Conservation (phyloP, 2,888 invertebrate genomes). For the Apotomis turbidana region DNA sequence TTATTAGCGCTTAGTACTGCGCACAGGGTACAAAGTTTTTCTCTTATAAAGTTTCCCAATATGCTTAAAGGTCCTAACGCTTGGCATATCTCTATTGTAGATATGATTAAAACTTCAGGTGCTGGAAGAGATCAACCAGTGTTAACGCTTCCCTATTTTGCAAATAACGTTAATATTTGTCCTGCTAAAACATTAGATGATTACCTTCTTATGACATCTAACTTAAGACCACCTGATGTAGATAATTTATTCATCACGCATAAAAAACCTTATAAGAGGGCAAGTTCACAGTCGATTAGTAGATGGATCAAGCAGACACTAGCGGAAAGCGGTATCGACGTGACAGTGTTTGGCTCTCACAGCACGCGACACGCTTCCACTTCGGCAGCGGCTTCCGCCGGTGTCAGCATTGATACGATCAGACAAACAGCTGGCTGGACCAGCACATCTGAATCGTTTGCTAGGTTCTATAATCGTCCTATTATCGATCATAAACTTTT, state of each 20-base stretch:
- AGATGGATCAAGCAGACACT: slow-evolving; percentile 41
- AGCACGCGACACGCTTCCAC: slow-evolving; percentile 47
- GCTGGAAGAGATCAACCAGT: too few species aligned
- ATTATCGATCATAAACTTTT: slow-evolving; percentile 10
- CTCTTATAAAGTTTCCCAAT: too few species aligned
- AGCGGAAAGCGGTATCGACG: slow-evolving; percentile 20
- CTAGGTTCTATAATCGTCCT: slow-evolving; percentile 14
- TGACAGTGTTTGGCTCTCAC: slow-evolving; percentile 43
- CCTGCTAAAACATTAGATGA: too few species aligned
- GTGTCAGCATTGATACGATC: slow-evolving; percentile 37
- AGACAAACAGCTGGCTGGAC: slow-evolving; percentile 44
- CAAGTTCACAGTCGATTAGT: slow-evolving; percentile 40
- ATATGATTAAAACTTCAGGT: too few species aligned
- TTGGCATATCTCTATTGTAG: too few species aligned
- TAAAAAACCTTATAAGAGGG: slow-evolving; percentile 36
- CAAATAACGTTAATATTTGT: too few species aligned
- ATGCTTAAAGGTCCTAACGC: too few species aligned
- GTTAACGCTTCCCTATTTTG: too few species aligned
- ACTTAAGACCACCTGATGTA: slow-evolving; percentile 32
- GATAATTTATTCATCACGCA: slow-evolving; percentile 33
- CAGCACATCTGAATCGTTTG: slow-evolving; percentile 37
- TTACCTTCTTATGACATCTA: too few species aligned
- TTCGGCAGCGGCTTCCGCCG: slow-evolving; percentile 40
- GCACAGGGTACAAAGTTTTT: too few species aligned
- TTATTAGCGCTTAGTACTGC: too few species aligned